A percentile compares a stretch with the other conserved stretches of the same genome.
Conservation (phyloP, 2,797 vertebrate species). For the Rhadinocentrus ornatus region DNA sequence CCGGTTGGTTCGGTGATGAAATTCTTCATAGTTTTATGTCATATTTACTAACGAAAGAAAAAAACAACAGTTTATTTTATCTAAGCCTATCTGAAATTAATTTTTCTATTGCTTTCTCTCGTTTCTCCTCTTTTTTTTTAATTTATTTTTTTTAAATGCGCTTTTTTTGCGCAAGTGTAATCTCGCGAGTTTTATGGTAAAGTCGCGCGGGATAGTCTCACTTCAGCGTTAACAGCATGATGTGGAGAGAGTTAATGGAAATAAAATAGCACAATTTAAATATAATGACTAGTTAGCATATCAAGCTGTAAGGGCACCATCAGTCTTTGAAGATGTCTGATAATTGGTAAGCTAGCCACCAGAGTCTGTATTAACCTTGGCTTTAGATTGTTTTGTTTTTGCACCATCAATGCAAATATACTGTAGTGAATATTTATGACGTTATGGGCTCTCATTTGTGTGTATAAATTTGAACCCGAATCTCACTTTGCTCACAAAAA, state of each 20-base stretch:
- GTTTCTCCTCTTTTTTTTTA: neutral
- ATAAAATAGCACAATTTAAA: neutral
- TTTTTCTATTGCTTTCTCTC: neutral
- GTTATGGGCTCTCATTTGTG: neutral
- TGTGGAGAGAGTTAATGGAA: neutral
- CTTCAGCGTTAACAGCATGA: constrained; percentile 43
- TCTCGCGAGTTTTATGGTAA: constrained; percentile 5
- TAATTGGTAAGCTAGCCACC: constrained; percentile 68
- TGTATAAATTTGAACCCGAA: neutral
- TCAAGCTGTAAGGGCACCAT: neutral
- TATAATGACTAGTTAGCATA: neutral
- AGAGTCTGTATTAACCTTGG: neutral
- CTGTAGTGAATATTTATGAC: neutral
- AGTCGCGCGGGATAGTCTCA: constrained; percentile 45
- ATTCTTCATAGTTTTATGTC: constrained; percentile 18
- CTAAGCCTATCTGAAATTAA: neutral
- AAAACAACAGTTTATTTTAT: no score
- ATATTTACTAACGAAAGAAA: neutral
- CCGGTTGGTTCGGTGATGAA: constrained; percentile 40
- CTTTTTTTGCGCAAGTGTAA: constrained; percentile 43
- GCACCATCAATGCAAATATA: neutral
- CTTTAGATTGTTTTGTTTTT: neutral
- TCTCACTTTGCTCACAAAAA: neutral
- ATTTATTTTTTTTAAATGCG: constrained; percentile 37
- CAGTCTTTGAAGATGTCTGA: constrained; percentile 74